Percentiles rank a stretch among this genome's conserved stretches.
Evolutionary conservation across 2,113 vertebrate species (phyloP).

Genomic region (Campylorhamphus procurvoides): DNA sequence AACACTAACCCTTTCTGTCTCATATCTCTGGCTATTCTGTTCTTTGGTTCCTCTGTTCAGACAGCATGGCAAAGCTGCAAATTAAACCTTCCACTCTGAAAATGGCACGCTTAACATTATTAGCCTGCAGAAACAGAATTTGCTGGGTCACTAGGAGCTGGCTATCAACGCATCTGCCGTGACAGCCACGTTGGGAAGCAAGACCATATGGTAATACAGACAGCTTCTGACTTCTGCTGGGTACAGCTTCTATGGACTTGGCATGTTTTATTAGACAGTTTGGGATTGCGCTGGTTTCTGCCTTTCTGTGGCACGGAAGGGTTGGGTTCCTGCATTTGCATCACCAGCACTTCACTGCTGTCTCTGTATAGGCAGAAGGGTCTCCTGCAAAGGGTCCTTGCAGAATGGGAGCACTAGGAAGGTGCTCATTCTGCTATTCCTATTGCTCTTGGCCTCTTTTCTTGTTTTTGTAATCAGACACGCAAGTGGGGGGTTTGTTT

Average conservation of each 20-base stretch:
- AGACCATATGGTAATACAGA: not conserved
- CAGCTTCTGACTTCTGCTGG: slow-evolving; percentile 22
- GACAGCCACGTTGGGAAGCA: not conserved
- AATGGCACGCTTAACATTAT: not conserved
- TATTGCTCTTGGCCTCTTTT: not conserved
- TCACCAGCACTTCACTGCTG: not conserved
- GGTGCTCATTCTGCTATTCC: not conserved
- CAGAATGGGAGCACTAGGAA: not conserved
- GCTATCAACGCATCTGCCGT: not conserved
- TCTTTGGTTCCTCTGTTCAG: not conserved
- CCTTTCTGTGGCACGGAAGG: not conserved
- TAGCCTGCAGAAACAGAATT: slow-evolving; percentile 42
- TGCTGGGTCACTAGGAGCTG: slow-evolving; percentile 25
- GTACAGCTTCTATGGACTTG: not conserved
- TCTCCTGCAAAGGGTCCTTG: not conserved
- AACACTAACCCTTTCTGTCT: slow-evolving; percentile 12
- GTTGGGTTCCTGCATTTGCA: not conserved
- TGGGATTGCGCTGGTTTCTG: not conserved
- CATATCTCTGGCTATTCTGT: not conserved
- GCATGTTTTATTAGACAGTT: not conserved
- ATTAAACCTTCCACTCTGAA: slow-evolving; percentile 35
- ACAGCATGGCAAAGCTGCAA: not conserved
- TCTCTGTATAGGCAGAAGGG: not conserved
- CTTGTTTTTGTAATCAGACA: not conserved
- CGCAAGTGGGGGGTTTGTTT: not conserved